Base-by-base conservation (phyloP, 1,140 invertebrate species). In the Leptonema lineaticorne region DNA sequence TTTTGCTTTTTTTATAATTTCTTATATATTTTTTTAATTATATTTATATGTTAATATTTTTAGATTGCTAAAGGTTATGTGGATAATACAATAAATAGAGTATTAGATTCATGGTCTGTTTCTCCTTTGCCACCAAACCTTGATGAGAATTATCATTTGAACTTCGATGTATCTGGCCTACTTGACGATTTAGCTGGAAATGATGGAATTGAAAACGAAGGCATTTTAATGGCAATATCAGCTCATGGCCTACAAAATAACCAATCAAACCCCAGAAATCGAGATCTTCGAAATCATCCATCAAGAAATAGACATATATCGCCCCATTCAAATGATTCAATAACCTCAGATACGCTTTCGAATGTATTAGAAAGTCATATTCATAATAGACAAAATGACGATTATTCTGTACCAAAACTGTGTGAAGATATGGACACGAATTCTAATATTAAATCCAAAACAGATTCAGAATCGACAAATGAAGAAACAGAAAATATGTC, bases 81-180 rank as follows among this genome's bases (percentile, higher is more conserved):
- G 30, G 89, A 91, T 72, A 91, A 91, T 77, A 86, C 85, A 16
- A 88, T 90, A 65, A 91, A 91, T 71, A 82, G 82, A 71, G 84
- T 89, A 20, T 74, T 90, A 46, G 89, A 90, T 74, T 84, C 83
- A 37, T 88, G 85, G 81, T 83, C 84, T 57, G 75, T 84, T 26
- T 78, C 77, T 48, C 83, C 85, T 9, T 74, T 78, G 11, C 77
- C 78, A 45, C 76, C 70, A 9, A 75, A 78, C 46, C 74, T 77
- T 46, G 77, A 74, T 45, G 76, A 72, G 69, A 78, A 78, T 69
- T 75, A 74, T 30, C 78, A 73, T 70, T 74, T 75, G 67, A 83
- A 79, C 28, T 77, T 79, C 64, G 84, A 84, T 76, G 82, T 81
- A 48, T 80, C 78, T 26, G 84, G 83, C 74, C 82, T 83, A 63